These are phyloP conservation scores for Leucophenga maculata DNA, from an alignment of 2,888 invertebrate species.

Conservation along the genomic window DNA sequence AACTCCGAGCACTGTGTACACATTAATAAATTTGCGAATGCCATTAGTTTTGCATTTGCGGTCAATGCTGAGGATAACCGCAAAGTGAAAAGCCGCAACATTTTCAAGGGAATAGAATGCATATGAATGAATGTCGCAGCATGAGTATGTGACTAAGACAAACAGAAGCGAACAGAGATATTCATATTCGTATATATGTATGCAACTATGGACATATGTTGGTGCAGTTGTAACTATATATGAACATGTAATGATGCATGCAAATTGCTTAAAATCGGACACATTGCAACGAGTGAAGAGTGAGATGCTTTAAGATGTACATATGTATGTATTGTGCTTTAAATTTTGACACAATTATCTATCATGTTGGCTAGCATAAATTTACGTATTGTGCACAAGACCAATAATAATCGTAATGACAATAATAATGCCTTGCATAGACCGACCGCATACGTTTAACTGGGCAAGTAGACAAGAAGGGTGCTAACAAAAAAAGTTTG, in stretches of 20 bases:
- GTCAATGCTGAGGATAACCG: conserved; percentile 64
- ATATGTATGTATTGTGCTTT: neutral
- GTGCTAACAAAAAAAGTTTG: neutral
- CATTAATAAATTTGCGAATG: conserved; percentile 64
- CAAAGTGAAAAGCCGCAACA: conserved; percentile 66
- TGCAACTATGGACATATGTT: neutral
- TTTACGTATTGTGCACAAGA: neutral
- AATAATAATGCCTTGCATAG: neutral
- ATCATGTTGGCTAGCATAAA: conserved; percentile 10
- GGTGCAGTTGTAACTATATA: neutral
- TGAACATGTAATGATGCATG: conserved; percentile 14
- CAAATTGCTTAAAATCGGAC: conserved; percentile 2
- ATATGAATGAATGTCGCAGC: conserved; percentile 51
- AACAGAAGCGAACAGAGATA: neutral
- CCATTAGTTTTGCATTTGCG: conserved; percentile 72
- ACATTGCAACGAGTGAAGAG: neutral
- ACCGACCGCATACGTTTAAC: neutral
- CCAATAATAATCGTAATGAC: neutral
- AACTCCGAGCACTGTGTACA: conserved; percentile 6
- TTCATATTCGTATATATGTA: neutral
- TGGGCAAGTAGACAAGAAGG: neutral
- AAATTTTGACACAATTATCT: conserved; percentile 18
- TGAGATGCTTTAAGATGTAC: neutral
- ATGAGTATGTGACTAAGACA: conserved; percentile 2
- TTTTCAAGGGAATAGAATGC: conserved; percentile 60